Conservation (phyloP, 2,888 invertebrate genomes). For the Caenorhabditis sp. region DNA sequence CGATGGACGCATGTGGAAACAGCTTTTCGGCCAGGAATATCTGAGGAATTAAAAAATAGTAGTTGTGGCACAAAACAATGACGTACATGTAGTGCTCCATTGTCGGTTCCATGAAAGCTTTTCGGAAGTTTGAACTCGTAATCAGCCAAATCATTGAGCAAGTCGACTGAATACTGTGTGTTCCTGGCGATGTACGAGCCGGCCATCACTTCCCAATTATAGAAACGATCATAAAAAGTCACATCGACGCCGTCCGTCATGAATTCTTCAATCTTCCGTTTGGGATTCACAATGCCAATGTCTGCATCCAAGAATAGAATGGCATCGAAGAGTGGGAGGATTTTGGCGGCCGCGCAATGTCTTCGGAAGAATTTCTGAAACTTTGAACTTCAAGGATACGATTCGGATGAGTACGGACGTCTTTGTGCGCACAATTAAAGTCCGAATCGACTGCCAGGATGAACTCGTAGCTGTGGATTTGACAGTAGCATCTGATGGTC, state of each 20-base stretch:
- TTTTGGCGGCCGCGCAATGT: conserved; percentile 51
- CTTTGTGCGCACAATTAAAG: conserved; percentile 48
- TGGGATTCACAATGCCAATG: conserved; percentile 61
- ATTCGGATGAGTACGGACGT: too few species aligned
- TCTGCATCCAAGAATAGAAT: conserved; percentile 59
- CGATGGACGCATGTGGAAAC: conserved; percentile 34
- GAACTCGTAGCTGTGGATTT: conserved; percentile 42
- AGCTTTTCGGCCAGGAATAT: conserved; percentile 50
- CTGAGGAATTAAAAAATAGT: conserved; percentile 11
- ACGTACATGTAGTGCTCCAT: conserved; percentile 61
- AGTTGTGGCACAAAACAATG: background rate
- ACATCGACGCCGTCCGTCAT: conserved; percentile 43
- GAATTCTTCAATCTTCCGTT: conserved; percentile 54
- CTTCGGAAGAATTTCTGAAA: conserved; percentile 63
- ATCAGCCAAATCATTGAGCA: conserved; percentile 57
- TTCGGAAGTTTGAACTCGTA: conserved; percentile 59
- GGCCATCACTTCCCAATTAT: conserved; percentile 57
- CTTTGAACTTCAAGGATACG: too few species aligned
- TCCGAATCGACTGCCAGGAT: conserved; percentile 24
- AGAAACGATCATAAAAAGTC: conserved; percentile 59
- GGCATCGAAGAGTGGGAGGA: conserved; percentile 48
- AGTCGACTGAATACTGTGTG: conserved; percentile 31
- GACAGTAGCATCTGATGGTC: conserved; percentile 34
- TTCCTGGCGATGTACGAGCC: conserved; percentile 56
- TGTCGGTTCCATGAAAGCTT: conserved; percentile 63